phyloP scores from a whole-genome alignment of 2,113 vertebrate genomes.

The Antidorcas marsupialis region DNA sequence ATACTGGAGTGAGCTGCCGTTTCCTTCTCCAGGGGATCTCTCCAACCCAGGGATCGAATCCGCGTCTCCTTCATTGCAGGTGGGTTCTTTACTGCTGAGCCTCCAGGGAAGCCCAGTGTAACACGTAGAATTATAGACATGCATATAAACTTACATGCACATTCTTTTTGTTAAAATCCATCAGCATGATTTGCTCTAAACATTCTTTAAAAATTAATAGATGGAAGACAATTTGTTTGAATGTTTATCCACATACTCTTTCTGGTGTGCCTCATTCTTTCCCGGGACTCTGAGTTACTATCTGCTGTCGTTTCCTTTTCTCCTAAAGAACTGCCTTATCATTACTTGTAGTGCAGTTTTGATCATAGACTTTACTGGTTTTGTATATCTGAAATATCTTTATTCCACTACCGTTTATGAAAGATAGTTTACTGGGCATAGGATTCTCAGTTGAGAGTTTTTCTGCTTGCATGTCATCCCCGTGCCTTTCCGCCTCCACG shows the following conservation, averaged over 20 bases:
- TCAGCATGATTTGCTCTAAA: background rate
- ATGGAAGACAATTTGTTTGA: background rate
- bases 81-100: background rate
- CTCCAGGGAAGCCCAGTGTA: background rate
- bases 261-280: background rate
- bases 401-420: no score
- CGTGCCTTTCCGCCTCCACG: background rate
- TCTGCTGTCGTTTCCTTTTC: background rate
- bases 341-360: background rate
- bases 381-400: no score
- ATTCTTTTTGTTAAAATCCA: background rate
- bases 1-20: background rate
- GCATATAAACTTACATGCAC: rapidly evolving
- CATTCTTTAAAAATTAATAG: background rate
- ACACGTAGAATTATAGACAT: no score
- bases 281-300: background rate
- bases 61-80: background rate
- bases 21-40: background rate
- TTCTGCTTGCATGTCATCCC: no score
- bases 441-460: background rate
- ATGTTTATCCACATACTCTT: rapidly evolving
- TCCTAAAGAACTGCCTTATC: no score
- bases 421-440: background rate
- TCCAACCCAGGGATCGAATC: background rate
- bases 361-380: rapidly evolving